phyloP scores from a whole-genome alignment of 2,113 vertebrate genomes.

The Lepus europaeus region DNA sequence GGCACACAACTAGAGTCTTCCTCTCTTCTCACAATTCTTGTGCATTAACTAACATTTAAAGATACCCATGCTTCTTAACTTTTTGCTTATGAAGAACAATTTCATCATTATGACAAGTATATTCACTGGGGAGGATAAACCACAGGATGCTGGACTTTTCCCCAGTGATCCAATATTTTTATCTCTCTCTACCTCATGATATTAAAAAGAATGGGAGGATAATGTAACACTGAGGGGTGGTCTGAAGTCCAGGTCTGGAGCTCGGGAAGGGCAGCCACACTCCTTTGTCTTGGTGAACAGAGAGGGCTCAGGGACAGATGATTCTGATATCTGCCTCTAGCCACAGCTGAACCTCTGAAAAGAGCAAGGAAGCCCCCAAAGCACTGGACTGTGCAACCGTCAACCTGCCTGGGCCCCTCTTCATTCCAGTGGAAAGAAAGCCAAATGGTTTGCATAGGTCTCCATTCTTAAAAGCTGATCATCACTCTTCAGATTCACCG shows the following conservation, averaged over 20 bases:
- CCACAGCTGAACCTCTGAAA: neutral
- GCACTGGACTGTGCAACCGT: neutral
- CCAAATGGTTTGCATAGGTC: neutral
- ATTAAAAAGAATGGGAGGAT: neutral
- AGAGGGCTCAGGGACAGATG: neutral
- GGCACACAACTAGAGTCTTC: neutral
- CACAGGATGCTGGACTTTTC: neutral
- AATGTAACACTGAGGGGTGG: neutral
- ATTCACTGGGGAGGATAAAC: neutral
- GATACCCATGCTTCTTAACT: neutral
- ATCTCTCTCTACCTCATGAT: neutral
- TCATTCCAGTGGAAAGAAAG: neutral
- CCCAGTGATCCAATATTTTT: neutral
- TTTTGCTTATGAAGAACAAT: neutral
- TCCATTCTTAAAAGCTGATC: neutral
- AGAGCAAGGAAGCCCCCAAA: neutral
- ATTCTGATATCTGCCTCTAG: neutral
- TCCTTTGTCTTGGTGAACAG: neutral
- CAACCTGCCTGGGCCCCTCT: neutral
- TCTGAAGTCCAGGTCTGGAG: neutral
- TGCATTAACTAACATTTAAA: constrained; percentile 26
- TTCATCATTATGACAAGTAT: neutral
- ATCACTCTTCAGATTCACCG: neutral
- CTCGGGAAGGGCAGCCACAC: neutral
- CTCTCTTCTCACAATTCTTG: constrained; percentile 8